Evolutionary conservation across 2,113 vertebrate species (phyloP), one percentile per base, ranked within the genome.

Genomic region (Gobius niger): DNA sequence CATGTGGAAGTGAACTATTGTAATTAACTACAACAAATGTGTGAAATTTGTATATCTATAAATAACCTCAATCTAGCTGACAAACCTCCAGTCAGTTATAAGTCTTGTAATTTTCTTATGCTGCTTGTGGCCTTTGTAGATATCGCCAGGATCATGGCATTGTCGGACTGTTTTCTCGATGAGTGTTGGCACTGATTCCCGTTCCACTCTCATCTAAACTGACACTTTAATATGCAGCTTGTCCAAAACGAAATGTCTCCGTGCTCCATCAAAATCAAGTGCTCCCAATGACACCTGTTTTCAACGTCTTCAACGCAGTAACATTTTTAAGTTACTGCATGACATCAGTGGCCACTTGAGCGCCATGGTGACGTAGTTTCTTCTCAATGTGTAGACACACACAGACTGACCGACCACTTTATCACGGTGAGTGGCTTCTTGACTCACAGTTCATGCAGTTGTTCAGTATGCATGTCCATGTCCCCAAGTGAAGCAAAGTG

Each of bases 401-500:
- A n/a, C 13, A 40, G 6, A 9, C 19, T 42, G 11, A 10, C 50
- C 67, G 60, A 42, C 46, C 6, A 46, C 70, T 69, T 63, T 47
- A 41, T 68, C 70, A 46, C 67, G 72, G 44, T n/a, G 49, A 61
- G 7, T 3, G 41, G 12, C 70, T 72, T 85, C 82, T 87, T 82
- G 77, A 82, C 80, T 78, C 74, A 61, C 52, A 68, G 78, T 63
- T 73, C 67, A 73, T 47, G 7, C 67, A 65, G 53, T 60, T 54
- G 60, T 50, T 84, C 81, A 41, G 15, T 63, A 84, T 79, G 75
- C 81, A 61, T 65, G 50, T 71, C 59, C 61, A 52, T 70, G 63
- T 56, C 63, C 65, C 65, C 41, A 34, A 56, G 56, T 54, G n/a
- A 72, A 76, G 59, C 59, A 67, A 19, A 18, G 12, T 5, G 49